These are phyloP conservation scores for Gnathonemus echidnorhynchus DNA, from an alignment of 2,113 vertebrate genomes.

Conservation along the genomic window DNA sequence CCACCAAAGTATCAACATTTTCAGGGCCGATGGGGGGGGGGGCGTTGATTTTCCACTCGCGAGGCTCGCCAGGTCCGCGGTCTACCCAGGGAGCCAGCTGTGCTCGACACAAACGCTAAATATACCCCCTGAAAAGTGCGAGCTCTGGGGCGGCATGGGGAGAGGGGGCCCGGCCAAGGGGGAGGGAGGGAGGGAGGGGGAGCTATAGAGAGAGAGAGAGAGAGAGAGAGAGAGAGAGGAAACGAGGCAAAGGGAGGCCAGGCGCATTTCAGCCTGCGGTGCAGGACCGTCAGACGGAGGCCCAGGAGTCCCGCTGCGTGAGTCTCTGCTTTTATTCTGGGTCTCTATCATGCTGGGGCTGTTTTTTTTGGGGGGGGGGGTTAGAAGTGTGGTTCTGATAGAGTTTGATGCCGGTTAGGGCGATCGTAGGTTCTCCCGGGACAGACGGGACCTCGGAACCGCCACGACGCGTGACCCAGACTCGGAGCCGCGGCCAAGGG, in stretches of 20 bases:
- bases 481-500: neutral
- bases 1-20: conserved; percentile 17
- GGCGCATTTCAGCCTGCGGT: neutral
- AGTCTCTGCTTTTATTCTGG: neutral
- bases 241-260: neutral
- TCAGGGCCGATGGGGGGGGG: conserved; percentile 21
- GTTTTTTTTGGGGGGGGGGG: neutral
- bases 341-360: neutral
- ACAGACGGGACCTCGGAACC: conserved; percentile 21
- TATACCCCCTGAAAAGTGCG: neutral
- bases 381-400: neutral
- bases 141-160: conserved; percentile 16
- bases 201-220: neutral
- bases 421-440: neutral
- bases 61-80: neutral
- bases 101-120: conserved; percentile 9
- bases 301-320: neutral
- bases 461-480: neutral
- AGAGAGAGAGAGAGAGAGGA: no score
- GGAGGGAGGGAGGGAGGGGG: conserved; percentile 34
- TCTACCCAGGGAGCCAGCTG: neutral
- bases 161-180: conserved; percentile 20
- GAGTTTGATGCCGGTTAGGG: neutral
- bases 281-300: neutral
- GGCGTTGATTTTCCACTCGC: conserved; percentile 25